Evolutionary conservation across 2,113 vertebrate species (phyloP).

Genomic region (Aptenodytes patagonicus): DNA sequence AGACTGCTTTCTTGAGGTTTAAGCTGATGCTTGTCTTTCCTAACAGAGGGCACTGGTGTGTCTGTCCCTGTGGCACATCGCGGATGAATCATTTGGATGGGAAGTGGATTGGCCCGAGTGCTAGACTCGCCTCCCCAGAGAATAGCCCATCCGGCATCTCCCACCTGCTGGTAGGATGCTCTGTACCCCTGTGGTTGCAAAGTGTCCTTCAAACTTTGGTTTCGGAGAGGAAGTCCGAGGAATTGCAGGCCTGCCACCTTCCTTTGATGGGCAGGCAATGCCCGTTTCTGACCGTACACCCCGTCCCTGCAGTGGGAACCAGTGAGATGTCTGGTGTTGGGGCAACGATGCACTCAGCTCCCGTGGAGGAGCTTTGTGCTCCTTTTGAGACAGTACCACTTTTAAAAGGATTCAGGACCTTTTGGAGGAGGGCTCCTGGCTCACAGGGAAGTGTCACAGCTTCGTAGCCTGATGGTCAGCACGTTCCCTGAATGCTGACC

Average conservation of each 20-base stretch:
- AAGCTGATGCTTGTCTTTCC: background rate
- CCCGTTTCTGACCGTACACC: rapidly evolving
- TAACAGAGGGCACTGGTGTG: background rate
- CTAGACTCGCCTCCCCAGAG: background rate
- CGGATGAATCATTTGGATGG: background rate
- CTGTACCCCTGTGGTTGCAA: background rate
- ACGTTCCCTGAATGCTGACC: background rate
- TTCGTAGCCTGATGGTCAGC: background rate
- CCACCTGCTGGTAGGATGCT: background rate
- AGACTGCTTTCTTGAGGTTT: background rate
- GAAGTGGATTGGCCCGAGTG: background rate
- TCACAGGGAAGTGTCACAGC: background rate
- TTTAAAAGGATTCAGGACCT: background rate
- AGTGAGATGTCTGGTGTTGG: background rate
- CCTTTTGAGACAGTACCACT: background rate
- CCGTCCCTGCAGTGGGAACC: background rate
- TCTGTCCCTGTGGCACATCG: background rate
- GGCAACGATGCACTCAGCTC: background rate
- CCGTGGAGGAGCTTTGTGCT: rapidly evolving
- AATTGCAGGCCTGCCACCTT: background rate
- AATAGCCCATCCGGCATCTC: background rate
- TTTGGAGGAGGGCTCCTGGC: background rate
- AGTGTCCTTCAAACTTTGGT: background rate
- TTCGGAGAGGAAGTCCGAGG: background rate
- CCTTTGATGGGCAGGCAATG: background rate